Evolutionary conservation across 2,113 vertebrate genomes (phyloP), one percentile per base, ranked within the genome.

Genomic region (Haemorhous mexicanus): DNA sequence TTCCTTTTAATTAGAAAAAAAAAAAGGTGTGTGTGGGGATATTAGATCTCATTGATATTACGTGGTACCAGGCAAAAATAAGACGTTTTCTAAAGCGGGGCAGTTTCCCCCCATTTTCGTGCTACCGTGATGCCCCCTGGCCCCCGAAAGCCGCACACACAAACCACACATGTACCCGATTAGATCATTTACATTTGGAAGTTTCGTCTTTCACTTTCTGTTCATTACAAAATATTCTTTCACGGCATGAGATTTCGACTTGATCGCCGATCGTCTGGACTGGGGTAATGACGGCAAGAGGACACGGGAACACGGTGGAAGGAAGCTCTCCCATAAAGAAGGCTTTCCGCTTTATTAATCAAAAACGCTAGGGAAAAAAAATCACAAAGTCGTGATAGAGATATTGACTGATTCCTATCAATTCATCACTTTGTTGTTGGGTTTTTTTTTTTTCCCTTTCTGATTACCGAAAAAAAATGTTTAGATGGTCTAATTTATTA

Each of bases 271-370:
- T 26, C 56, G 73, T 37, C 73, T 69, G 73, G 44, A 15, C 72
- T 13, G 61, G 30, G 24, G 12, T 52, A 76, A 44, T 53, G 56
- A 64, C n/a, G 86, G 66, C 53, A 17, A 62, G 43, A 88, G 73
- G 33, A 95, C 74, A 66, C 53, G 41, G 79, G 63, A 61, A 75
- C 46, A 56, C 44, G 8, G 47, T 69, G 62, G 81, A 86, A 77
- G 80, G 84, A 95, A 93, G 22, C 86, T 55, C 44, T 68, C 56
- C 68, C 67, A 81, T 82, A 75, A 52, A 89, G 66, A 44, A 58
- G 55, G 82, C 81, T 95, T 95, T 95, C 87, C 46, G 83, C 94
- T 95, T 96, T 95, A 96, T 94, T 96, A 90, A 94, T 96, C 94
- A 94, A 64, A 74, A 84, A 78, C 37, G 26, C 9, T 73, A 24